Evolutionary conservation across 2,113 vertebrate species (phyloP), one percentile per base, ranked within the genome.

Genomic region (Strix aluco): DNA sequence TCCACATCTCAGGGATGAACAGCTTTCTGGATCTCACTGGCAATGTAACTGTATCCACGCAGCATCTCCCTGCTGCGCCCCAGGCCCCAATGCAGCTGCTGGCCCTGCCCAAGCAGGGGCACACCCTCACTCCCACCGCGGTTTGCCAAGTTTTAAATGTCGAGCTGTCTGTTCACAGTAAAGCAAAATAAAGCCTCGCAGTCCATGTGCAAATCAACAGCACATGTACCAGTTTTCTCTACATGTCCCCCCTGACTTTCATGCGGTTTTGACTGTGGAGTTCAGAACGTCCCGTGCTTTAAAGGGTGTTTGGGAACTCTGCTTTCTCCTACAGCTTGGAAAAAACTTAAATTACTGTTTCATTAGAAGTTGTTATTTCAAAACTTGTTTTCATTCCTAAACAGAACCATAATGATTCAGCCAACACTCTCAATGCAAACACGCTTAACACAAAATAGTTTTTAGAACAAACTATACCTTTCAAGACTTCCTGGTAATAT

Each of bases 361-460:
- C 67, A 90, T 91, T 95, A 91, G 78, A 71, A 95, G 84, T 44
- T 91, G 78, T 44, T 95, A 73, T 78, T 96, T 91, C 87, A 86
- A 96, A 95, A 87, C 52, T 77, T 91, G 81, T 54, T 96, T 96
- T 82, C 58, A 10, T 94, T 95, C 79, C 78, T 80, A 42, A 61
- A 85, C 90, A 87, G 93, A 91, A 69, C 44, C 47, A 18, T 89
- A 89, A 94, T 7, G 69, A 91, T 57, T 30, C 66, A 91, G 81
- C 70, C 84, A 72, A 72, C 18, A 5, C 57, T 87, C 69, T 63
- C 36, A 40, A 29, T 30, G 61, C 73, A 78, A 81, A 86, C 29
- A 57, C 18, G 9, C 42, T 72, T 57, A 63, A 82, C 36, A 58
- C 47, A 57, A 85, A 91, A 81, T 46, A 25, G 5, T 22, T 82